Evolutionary conservation across 2,888 invertebrate species (phyloP), one percentile per base, ranked within the genome.

Genomic region (Mantis religiosa): DNA sequence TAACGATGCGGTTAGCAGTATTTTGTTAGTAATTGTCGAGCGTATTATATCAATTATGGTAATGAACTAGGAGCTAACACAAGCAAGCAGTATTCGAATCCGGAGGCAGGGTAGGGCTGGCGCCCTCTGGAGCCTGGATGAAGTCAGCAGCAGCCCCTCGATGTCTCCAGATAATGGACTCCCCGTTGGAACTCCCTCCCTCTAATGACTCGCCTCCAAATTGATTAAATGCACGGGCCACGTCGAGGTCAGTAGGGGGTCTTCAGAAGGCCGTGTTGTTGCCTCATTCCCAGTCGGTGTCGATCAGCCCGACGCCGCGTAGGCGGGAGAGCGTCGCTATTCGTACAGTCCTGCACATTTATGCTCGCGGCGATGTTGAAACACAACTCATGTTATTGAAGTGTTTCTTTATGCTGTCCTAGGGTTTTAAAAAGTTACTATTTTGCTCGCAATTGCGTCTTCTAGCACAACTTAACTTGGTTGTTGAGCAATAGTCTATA

Each of bases 201-300:
- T 82, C 89, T 89, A 90, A 89, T 90, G 89, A 90, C 89, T 90
- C 89, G 89, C 87, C 89, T 89, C 89, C 88, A 89, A 89, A 90
- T 90, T 90, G 89, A 90, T 90, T 90, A 90, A 90, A 90, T 90
- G 89, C 89, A 83, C 84, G 88, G 85, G 86, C 87, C 82, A 82
- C 88, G 87, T 87, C 84, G 89, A 41, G 81, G 87, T 41, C 87
- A 82, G 30, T 28, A 34, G 87, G 88, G 47, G 89, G 89, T 84
- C 85, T 88, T 82, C 82, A 82, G 87, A 82, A 81, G n/a, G 14
- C 71, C 87, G 27, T 86, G 71, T 28, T 30, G 20, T 81, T 28
- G 86, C 54, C 34, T 81, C 71, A 54, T 81, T 54, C 86, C 86
- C 71, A 9, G 71, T 81, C 25, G 54, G 28, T 81, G 86, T 86